Evolutionary conservation across 2,797 vertebrate species (phyloP).

Genomic region (Microctenopoma lineatum): DNA sequence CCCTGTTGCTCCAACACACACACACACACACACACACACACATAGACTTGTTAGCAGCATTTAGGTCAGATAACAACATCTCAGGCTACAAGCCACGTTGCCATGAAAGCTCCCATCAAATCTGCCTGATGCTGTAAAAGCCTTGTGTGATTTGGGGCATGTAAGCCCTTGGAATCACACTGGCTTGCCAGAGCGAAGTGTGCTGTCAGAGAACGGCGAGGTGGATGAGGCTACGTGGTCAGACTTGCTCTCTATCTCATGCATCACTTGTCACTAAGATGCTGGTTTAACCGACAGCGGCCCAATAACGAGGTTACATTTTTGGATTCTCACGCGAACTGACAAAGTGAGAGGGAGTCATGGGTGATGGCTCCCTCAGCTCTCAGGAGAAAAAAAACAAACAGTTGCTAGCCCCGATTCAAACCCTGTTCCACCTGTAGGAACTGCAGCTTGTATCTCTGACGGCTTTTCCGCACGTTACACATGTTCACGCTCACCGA

Average conservation of each 20-base stretch:
- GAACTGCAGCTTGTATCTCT: constrained; percentile 26
- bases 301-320: constrained; percentile 67
- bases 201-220: constrained; percentile 70
- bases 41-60: constrained; percentile 79
- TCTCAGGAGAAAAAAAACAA: constrained; percentile 2
- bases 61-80: constrained; percentile 85
- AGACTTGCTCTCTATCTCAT: constrained; percentile 76
- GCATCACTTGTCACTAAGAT: constrained; percentile 77
- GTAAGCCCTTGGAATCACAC: constrained; percentile 81
- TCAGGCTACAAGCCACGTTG: constrained; percentile 79
- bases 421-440: constrained; percentile 50
- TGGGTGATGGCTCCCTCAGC: constrained; percentile 49
- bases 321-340: constrained; percentile 66
- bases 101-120: constrained; percentile 84
- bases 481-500: background rate
- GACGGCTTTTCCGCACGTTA: constrained; percentile 20
- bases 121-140: constrained; percentile 84
- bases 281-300: constrained; percentile 63
- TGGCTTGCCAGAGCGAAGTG: constrained; percentile 72
- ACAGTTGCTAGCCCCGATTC: constrained; percentile 28
- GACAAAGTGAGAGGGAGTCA: constrained; percentile 65
- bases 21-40: constrained; percentile 40
- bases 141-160: constrained; percentile 85
- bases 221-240: constrained; percentile 67
- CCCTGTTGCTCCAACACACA: constrained; percentile 49